A percentile compares a stretch with the other conserved stretches of the same genome.
Conservation (phyloP, 64 coral and sea anemone genomes). For the Trachythela sp. region DNA sequence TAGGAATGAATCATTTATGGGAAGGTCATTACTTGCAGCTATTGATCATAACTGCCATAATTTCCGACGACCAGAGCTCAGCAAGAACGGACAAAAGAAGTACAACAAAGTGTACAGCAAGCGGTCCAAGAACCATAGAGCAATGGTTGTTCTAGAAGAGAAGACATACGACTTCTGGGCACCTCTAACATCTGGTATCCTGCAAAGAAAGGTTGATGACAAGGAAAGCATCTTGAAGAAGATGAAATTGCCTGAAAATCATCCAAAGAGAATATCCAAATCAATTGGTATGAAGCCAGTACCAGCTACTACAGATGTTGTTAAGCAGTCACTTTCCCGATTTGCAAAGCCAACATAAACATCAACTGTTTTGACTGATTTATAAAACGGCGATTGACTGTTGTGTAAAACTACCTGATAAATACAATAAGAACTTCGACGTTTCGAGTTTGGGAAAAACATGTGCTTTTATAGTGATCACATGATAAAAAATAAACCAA, state of each 20-base stretch:
- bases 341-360: too few relatives aligned
- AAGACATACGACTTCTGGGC: constrained; percentile 19
- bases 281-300: too few relatives aligned
- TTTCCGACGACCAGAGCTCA: background rate
- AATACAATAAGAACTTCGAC: too few relatives aligned
- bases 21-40: background rate
- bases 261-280: too few relatives aligned
- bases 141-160: background rate
- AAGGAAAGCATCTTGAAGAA: background rate
- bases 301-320: too few relatives aligned
- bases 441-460: too few relatives aligned
- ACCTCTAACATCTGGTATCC: background rate
- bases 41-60: constrained; percentile 1
- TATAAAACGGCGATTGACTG: too few relatives aligned
- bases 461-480: too few relatives aligned
- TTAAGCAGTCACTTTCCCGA: too few relatives aligned
- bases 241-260: background rate
- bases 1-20: constrained; percentile 17
- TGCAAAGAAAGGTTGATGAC: background rate
- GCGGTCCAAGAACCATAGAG: constrained; percentile 22
- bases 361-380: too few relatives aligned
- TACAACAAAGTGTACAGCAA: background rate
- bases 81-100: background rate
- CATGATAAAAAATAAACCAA: too few relatives aligned
- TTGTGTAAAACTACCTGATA: too few relatives aligned